Evolutionary conservation across 64 coral and sea anemone genomes (phyloP), one percentile per base, ranked within the genome.

Genomic region (Montipora cactus): DNA sequence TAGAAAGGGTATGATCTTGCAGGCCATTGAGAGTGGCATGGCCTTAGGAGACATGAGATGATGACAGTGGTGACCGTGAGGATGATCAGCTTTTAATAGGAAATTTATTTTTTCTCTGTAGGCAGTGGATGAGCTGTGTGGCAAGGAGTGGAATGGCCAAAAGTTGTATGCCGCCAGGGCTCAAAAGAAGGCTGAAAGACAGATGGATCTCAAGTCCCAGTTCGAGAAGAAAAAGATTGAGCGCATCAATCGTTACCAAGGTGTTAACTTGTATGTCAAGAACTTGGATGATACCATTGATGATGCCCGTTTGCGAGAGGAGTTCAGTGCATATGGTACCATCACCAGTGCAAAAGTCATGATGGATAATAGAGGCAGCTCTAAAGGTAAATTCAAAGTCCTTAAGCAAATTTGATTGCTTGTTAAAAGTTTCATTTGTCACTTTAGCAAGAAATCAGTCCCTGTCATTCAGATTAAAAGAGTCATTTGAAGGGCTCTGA

Each of bases 271-370:
- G 82, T 98, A 96, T 71, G 93, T 98, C 16, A 96, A 98, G 73
- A 98, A 98, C 89, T 78, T 98, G 44, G 97, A 98, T 80, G 97
- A 98, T 71, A 83, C 94, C 18, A 94, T 96, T 58, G 97, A 98
- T 89, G 97, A 98, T 86, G 84, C 70, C 8, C 94, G 91, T 45
- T 67, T 98, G 16, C 72, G 97, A 28, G 91, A 98, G 50, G 94
- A 98, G 88, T 98, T 98, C 79, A 85, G 87, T 49, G 59, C 66
- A 3, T 98, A 96, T 96, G 97, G 97, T 22, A 98, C 97, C 0
- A 98, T 98, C 73, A 93, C 94, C 74, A 98, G 97, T 85, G 97
- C 97, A 3, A 98, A 98, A 62, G 97, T 98, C 51, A 94, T 98
- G 97, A 91, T 86, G n/a, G 97, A 98, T 23, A 85, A 98, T 12